Conservation (phyloP, 2,797 vertebrate genomes). For the Chaetophractus vellerosus region DNA sequence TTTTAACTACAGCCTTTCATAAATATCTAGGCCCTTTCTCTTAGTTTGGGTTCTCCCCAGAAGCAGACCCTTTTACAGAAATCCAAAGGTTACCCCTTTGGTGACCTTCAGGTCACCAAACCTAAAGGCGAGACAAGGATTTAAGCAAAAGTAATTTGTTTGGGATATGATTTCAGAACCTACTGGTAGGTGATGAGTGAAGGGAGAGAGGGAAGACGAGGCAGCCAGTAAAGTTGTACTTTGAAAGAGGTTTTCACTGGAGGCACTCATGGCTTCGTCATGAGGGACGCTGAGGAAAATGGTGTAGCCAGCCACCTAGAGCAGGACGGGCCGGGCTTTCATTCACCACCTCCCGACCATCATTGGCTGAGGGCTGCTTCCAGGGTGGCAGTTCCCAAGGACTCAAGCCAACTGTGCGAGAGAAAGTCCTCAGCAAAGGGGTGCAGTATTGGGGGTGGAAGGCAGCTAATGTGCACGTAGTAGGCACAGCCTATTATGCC, state of each 20-base stretch:
- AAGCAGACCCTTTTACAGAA: not conserved
- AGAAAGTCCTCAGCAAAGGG: not conserved
- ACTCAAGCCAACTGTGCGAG: not conserved
- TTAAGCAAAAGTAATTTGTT: not conserved
- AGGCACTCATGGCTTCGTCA: rapidly evolving
- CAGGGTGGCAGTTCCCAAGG: not conserved
- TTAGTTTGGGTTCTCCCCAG: not conserved
- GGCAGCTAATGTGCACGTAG: too few relatives aligned
- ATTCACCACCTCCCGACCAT: not conserved
- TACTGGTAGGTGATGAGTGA: not conserved
- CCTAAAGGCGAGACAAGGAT: not conserved
- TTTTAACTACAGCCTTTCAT: not conserved
- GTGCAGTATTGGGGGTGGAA: not conserved
- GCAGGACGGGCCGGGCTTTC: not conserved
- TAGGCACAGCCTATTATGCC: not conserved
- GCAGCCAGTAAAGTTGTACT: rapidly evolving
- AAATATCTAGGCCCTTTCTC: not conserved
- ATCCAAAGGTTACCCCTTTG: not conserved
- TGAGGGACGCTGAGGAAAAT: too few relatives aligned
- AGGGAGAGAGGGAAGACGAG: not conserved
- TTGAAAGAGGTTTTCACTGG: rapidly evolving
- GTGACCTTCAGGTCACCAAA: not conserved
- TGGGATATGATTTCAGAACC: not conserved
- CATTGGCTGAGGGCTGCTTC: not conserved
- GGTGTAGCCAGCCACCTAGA: rapidly evolving